phyloP scores from a whole-genome alignment of 2,888 invertebrate species.

The Pandemis heparana region DNA sequence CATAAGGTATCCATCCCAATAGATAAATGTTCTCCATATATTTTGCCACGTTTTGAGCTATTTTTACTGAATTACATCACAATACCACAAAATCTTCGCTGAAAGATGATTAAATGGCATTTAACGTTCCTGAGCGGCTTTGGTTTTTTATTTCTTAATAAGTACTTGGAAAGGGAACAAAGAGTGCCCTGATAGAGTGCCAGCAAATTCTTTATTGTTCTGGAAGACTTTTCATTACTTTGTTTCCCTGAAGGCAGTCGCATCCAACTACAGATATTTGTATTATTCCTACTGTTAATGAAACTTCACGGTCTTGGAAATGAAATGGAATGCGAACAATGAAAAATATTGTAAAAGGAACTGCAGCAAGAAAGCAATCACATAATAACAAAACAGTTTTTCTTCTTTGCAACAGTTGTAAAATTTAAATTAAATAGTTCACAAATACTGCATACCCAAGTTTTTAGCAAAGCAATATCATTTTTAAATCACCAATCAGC shows the following conservation, averaged over 20 bases:
- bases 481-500: no score
- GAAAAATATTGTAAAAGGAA: not conserved
- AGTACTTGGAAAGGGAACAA: not conserved
- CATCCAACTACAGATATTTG: not conserved
- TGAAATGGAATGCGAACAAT: not conserved
- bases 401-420: not conserved
- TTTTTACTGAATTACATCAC: no score
- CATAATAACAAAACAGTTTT: not conserved
- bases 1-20: no score
- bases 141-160: not conserved
- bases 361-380: not conserved
- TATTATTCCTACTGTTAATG: constrained; percentile 7
- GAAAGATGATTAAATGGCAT: not conserved
- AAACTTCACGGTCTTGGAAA: constrained; percentile 1
- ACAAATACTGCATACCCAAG: not conserved
- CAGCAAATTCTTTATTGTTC: not conserved
- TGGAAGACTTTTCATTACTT: not conserved
- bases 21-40: no score
- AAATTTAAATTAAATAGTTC: not conserved
- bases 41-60: no score
- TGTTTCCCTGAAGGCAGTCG: not conserved
- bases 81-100: not conserved
- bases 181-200: not conserved
- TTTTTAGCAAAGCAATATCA: no score
- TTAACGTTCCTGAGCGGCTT: not conserved